Percentiles rank a stretch among this genome's conserved stretches.
These are phyloP conservation scores for Epinephelus cyanopodus DNA, from an alignment of 2,113 vertebrate genomes.

Conservation along the genomic window DNA sequence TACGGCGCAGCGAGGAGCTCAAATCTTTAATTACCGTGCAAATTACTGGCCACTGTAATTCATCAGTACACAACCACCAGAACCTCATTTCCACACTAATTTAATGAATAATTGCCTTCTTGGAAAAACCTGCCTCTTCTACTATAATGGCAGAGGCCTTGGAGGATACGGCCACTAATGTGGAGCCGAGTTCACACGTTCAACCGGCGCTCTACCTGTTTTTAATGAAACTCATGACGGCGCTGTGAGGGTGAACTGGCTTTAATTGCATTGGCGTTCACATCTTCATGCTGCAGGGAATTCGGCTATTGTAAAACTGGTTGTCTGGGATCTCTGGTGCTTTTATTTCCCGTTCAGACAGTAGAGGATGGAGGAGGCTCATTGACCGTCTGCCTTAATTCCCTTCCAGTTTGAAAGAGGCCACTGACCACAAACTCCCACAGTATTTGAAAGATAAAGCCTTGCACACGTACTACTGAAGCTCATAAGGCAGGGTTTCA, in stretches of 20 bases:
- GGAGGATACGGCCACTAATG: conserved; percentile 74
- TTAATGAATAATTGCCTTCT: conserved; percentile 90
- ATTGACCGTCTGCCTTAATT: conserved; percentile 46
- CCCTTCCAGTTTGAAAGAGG: conserved; percentile 13
- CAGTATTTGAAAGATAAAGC: conserved; percentile 30
- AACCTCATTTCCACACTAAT: conserved; percentile 87
- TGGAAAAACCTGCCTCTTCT: conserved; percentile 82
- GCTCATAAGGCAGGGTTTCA: background rate
- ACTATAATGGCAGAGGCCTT: conserved; percentile 81
- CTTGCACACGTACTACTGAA: background rate
- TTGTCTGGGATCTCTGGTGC: conserved; percentile 38
- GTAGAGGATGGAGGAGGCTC: conserved; percentile 18
- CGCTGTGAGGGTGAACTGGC: conserved; percentile 39
- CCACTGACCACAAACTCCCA: conserved; percentile 43
- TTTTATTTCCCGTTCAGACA: background rate
- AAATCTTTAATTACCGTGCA: conserved; percentile 88
- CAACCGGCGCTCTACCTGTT: conserved; percentile 52
- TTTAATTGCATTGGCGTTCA: conserved; percentile 54
- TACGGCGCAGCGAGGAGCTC: conserved; percentile 71
- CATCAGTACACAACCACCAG: conserved; percentile 88
- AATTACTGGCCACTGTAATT: conserved; percentile 83
- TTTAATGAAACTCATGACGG: conserved; percentile 57
- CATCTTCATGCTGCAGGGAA: conserved; percentile 63
- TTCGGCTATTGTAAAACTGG: conserved; percentile 38
- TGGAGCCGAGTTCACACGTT: conserved; percentile 77